Conservation (phyloP, 1,140 invertebrate genomes). For the Drosophila nigromelanica region DNA sequence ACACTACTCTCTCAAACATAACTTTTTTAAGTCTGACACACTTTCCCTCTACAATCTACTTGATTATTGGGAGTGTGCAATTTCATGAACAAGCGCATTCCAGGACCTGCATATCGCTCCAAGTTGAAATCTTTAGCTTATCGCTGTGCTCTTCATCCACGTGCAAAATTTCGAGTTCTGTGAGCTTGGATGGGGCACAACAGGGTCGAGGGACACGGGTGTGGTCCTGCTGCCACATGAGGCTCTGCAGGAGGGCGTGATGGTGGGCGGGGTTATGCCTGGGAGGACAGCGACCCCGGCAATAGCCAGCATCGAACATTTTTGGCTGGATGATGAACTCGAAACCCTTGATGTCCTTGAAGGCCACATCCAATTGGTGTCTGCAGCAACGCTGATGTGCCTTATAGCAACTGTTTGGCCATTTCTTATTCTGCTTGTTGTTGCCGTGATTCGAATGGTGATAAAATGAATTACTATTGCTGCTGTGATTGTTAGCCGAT, state of each 20-base stretch:
- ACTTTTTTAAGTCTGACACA: too few species aligned
- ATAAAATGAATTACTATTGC: neutral
- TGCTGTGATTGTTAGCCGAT: neutral
- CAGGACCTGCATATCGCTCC: constrained; percentile 89
- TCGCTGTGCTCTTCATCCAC: constrained; percentile 87
- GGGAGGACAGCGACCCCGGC: constrained; percentile 89
- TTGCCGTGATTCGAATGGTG: constrained; percentile 8
- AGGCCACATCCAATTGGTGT: constrained; percentile 87
- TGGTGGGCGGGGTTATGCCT: constrained; percentile 89
- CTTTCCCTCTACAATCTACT: too few species aligned
- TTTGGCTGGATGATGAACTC: constrained; percentile 89
- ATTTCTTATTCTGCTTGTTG: constrained; percentile 75
- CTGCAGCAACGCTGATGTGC: constrained; percentile 87
- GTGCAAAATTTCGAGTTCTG: constrained; percentile 88
- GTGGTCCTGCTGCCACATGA: constrained; percentile 87
- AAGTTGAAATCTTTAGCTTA: constrained; percentile 88
- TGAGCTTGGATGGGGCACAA: constrained; percentile 89
- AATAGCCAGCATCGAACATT: constrained; percentile 89
- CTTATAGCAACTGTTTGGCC: constrained; percentile 84
- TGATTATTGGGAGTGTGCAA: too few species aligned
- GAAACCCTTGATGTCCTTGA: constrained; percentile 88
- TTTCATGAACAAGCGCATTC: constrained; percentile 89
- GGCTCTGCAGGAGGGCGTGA: constrained; percentile 89
- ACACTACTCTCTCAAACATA: too few species aligned
- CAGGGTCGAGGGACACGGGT: constrained; percentile 87